A percentile compares a stretch with the other conserved stretches of the same genome.
Evolutionary conservation across 2,797 vertebrate species (phyloP).

Genomic region (Lemur catta): DNA sequence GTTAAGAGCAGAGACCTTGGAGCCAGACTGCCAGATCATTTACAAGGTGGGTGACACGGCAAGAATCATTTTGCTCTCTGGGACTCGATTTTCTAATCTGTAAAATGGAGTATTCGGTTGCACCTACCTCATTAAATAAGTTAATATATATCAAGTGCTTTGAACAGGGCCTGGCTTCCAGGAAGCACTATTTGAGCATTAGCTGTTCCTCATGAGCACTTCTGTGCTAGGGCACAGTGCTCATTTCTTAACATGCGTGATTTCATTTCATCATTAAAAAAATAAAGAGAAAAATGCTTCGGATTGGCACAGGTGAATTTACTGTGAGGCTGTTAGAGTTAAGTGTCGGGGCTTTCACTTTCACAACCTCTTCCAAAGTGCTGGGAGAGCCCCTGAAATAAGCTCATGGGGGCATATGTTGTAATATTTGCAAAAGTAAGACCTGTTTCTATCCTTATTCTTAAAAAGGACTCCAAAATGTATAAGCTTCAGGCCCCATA

Average conservation of each 20-base stretch:
- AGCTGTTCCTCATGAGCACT: not conserved
- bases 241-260: not conserved
- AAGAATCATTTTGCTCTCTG: not conserved
- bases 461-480: not conserved
- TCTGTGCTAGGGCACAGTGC: not conserved
- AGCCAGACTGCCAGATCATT: not conserved
- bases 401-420: not conserved
- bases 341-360: not conserved
- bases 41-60: not conserved
- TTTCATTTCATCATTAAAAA: not conserved
- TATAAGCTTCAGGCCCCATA: not conserved
- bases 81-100: not conserved
- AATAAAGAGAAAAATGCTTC: not conserved
- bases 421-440: not conserved
- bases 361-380: not conserved
- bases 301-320: not conserved
- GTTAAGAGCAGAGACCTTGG: not conserved
- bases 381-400: not conserved
- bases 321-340: not conserved
- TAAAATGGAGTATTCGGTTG: not conserved
- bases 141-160: not conserved
- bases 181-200: not conserved
- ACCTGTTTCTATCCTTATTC: not conserved
- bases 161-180: not conserved
- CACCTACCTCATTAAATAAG: not conserved